Evolutionary conservation across 2,888 invertebrate species (phyloP), one percentile per base, ranked within the genome.

Genomic region (Dasysyrphus albostriatus): DNA sequence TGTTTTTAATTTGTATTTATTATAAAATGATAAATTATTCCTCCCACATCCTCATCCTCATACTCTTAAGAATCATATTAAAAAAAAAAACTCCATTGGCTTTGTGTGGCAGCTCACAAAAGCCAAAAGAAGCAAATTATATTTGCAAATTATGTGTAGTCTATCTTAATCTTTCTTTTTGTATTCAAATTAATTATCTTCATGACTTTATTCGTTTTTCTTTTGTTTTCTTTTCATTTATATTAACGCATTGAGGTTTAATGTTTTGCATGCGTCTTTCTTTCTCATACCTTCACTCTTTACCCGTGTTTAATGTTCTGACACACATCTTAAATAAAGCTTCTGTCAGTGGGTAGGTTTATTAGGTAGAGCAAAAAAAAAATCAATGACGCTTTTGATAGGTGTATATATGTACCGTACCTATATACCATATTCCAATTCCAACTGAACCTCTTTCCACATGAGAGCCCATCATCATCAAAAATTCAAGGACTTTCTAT

Each of bases 401-500:
- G n/a, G n/a, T n/a, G n/a, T n/a, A n/a, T n/a, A n/a, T n/a, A n/a
- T n/a, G n/a, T n/a, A n/a, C n/a, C n/a, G n/a, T n/a, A n/a, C n/a
- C n/a, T n/a, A n/a, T n/a, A n/a, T n/a, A n/a, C n/a, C n/a, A n/a
- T n/a, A n/a, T n/a, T n/a, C 42, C 16, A 16, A 12, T 56, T 59
- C 24, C n/a, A 58, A 14, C 32, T 3, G 6, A 29, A 32, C 39
- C 47, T n/a, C 14, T 32, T 16, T 47, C 54, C 44, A 19, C 19
- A 69, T 37, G 42, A 61, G 42, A 14, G 49, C 59, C 24, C 39
- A 32, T 34, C 34, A 19, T 61, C 32, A 67, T 67, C 54, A 83
- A 56, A 47, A 37, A 49, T 75, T 83, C 83, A 83, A 79, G 83
- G 83, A 83, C 59, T 79, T 79, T 32, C 32, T 59, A 75, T 83